Conservation (phyloP, 2,113 vertebrate species). For the Micronycteris hirsuta region DNA sequence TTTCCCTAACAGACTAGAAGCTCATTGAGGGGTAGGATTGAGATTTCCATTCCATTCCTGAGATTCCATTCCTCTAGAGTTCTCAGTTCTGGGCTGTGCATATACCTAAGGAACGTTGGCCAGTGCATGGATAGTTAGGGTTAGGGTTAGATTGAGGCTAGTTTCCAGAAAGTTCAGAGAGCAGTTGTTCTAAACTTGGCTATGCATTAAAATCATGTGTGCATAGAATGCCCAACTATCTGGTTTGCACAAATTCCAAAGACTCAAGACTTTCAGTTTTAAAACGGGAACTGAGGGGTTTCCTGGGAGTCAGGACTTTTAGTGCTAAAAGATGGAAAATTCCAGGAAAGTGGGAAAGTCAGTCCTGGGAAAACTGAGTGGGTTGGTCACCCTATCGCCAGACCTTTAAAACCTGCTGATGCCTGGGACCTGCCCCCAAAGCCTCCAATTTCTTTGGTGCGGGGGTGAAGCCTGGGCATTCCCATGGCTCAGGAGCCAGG, state of each 20-base stretch:
- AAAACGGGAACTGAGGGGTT: not conserved
- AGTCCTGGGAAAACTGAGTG: not conserved
- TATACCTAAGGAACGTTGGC: not conserved
- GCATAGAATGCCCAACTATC: not conserved
- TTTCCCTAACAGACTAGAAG: not conserved
- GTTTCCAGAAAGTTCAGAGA: not conserved
- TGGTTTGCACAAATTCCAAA: not conserved
- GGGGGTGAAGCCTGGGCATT: not conserved
- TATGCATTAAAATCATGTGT: not conserved
- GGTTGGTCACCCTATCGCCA: accelerated
- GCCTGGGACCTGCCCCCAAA: not conserved
- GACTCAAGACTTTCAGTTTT: not conserved
- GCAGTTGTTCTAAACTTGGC: not conserved
- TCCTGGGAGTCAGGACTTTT: not conserved
- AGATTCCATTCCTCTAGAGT: too few relatives aligned
- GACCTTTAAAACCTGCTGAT: not conserved
- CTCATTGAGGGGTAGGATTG: not conserved
- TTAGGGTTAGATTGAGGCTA: not conserved
- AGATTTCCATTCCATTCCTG: not conserved
- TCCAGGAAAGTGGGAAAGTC: not conserved
- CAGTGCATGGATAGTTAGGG: not conserved
- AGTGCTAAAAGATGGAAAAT: not conserved
- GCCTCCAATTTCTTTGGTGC: not conserved
- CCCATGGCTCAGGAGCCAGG: too few relatives aligned
- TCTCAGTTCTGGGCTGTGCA: not conserved